Evolutionary conservation across 2,113 vertebrate genomes (phyloP).

Genomic region (Chloropsis cyanopogon): DNA sequence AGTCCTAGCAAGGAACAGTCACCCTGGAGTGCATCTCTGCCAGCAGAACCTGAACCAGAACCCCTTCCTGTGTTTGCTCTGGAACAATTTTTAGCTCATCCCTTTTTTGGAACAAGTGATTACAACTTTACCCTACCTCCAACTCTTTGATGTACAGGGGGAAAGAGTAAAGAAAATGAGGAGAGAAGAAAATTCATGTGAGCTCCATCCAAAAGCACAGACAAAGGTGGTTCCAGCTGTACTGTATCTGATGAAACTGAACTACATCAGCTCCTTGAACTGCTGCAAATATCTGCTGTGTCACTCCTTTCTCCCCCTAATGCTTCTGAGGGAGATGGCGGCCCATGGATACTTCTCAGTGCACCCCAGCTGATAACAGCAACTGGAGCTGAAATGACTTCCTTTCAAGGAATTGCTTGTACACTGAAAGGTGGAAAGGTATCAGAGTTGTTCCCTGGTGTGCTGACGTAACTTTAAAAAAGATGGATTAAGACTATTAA

Average conservation of each 20-base stretch:
- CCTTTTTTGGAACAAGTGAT: not conserved
- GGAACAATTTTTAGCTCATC: not conserved
- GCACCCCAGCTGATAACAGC: accelerated
- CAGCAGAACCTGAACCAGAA: not conserved
- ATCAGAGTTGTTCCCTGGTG: not conserved
- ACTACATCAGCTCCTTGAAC: not conserved
- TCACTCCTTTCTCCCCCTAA: not conserved
- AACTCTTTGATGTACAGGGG: not conserved
- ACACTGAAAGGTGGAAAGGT: not conserved
- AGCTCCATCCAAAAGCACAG: not conserved
- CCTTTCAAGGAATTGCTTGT: not conserved
- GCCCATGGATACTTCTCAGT: not conserved
- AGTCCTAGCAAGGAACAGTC: not conserved
- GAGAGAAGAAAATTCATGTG: not conserved
- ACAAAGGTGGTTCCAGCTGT: not conserved
- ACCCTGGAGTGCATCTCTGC: not conserved
- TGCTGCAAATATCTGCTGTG: not conserved
- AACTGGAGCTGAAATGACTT: not conserved
- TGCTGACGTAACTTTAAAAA: not conserved
- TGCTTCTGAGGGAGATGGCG: not conserved
- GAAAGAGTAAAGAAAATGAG: not conserved
- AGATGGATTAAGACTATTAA: not conserved
- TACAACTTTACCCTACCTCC: not conserved
- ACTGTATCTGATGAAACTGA: not conserved
- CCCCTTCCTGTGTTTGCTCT: not conserved